Conservation (phyloP, 2,888 invertebrate species). For the Aquatica leii region DNA sequence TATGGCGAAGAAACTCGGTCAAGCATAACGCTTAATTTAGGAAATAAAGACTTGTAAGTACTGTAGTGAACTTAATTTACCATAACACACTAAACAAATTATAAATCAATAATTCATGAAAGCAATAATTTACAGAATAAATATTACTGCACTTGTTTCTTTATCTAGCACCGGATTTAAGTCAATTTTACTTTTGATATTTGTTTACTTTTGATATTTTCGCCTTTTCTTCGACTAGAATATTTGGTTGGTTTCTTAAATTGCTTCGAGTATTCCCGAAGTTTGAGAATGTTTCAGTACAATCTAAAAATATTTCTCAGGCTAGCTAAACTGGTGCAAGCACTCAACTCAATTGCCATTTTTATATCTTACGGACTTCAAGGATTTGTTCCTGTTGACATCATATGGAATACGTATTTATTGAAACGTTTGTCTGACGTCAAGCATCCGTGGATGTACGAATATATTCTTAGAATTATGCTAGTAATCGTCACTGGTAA, state of each 20-base stretch:
- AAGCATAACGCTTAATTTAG: conserved; percentile 86
- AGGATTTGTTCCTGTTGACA: conserved; percentile 87
- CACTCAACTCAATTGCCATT: conserved; percentile 73
- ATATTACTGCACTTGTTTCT: too few relatives aligned
- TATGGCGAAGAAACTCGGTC: conserved; percentile 75
- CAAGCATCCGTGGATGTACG: conserved; percentile 50
- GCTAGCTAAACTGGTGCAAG: conserved; percentile 70
- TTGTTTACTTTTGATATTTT: too few relatives aligned
- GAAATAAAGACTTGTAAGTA: conserved; percentile 65
- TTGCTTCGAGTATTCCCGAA: too few relatives aligned
- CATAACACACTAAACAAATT: too few relatives aligned
- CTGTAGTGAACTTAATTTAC: too few relatives aligned
- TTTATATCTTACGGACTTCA: conserved; percentile 87
- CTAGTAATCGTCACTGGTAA: conserved; percentile 60
- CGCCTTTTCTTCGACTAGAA: too few relatives aligned
- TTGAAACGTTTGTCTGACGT: conserved; percentile 51
- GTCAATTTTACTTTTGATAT: too few relatives aligned
- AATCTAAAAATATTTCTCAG: conserved; percentile 62
- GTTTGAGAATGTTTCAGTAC: too few relatives aligned
- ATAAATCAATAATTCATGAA: too few relatives aligned
- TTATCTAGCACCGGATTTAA: too few relatives aligned
- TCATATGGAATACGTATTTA: conserved; percentile 71
- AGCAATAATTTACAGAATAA: too few relatives aligned
- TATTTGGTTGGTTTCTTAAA: too few relatives aligned
- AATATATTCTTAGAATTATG: conserved; percentile 56